Evolutionary conservation across 2,888 invertebrate species (phyloP), one percentile per base, ranked within the genome.

Genomic region (Drosophila fungiperda): DNA sequence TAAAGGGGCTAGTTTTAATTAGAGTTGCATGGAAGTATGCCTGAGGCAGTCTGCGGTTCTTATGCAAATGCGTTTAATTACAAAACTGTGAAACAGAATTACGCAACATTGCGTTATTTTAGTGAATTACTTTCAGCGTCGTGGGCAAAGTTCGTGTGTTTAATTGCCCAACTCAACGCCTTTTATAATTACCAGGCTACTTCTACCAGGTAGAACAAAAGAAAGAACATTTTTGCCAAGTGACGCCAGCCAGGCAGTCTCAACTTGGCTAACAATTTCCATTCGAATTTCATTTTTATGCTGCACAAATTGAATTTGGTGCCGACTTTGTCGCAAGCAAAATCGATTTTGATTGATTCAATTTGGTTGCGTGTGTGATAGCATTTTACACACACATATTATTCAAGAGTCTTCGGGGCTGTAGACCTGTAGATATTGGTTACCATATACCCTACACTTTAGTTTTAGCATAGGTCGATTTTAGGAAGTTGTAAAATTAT

Each of bases 51-150:
- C 67, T 69, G 82, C 76, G 80, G 79, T 82, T 80, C 82, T 79
- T 91, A 91, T 91, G 91, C 90, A 92, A 91, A 91, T 91, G 85
- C 83, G 78, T 88, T 90, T 91, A 91, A 92, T 91, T 91, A 92
- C 92, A 89, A 92, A 91, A 91, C 91, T 91, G 90, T 89, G 91
- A 90, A 91, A 83, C 83, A 79, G 83, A 77, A 81, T 88, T 87
- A 85, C 80, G 89, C 83, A 83, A 81, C 89, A 83, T 88, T 90
- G 86, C 87, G 90, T 90, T 90, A 71, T 86, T 86, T 85, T 74
- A 64, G 76, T 78, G 76, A 72, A 83, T 85, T 89, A 85, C 53
- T 63, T 72, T 55, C 36, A 11, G 36, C 20, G 57, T 52, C 45
- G 54, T 66, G 54, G 59, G 11, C 26, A 36, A 76, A 79, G 79